Evolutionary conservation across 2,113 vertebrate genomes (phyloP).

Genomic region (human): GRCh38 chr4:37690501-37691000

Average conservation of each 20-base stretch:
- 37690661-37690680: not conserved
- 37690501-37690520: too few species aligned
- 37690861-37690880: not conserved
- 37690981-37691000: not conserved
- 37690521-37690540: fast-evolving
- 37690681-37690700: not conserved
- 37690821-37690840: not conserved
- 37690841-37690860: not conserved
- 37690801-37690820: not conserved
- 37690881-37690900: not conserved
- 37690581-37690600: not conserved
- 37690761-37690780: not conserved
- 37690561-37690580: too few species aligned
- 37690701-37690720: not conserved
- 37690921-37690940: not conserved
- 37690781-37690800: not conserved
- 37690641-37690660: not conserved
- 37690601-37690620: not conserved
- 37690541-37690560: too few species aligned
- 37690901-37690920: not conserved
- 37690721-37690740: not conserved
- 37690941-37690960: not conserved
- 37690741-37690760: not conserved
- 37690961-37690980: not conserved
- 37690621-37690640: not conserved